Evolutionary conservation across 2,113 vertebrate genomes (phyloP), one percentile per base, ranked within the genome.

Genomic region (Varanus salvator): DNA sequence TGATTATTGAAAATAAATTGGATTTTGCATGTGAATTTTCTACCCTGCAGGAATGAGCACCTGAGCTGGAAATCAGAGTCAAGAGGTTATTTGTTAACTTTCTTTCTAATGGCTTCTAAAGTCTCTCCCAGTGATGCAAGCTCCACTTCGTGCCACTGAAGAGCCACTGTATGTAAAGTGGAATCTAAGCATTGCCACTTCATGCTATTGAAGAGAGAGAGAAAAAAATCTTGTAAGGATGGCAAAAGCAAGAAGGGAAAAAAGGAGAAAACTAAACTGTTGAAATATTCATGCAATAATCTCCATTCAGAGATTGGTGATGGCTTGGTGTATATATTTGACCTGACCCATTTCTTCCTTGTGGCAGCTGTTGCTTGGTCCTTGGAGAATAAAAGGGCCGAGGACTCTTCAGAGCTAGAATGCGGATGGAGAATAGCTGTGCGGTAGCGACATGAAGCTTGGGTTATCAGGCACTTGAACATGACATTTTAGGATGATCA

Each of bases 1-100:
- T n/a, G 72, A 87, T 87, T 87, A 84, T 87, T 80, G 80, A 77
- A 91, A 83, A 87, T 54, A 90, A 78, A 91, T 91, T 91, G 80
- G 71, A 75, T 87, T 91, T 89, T 84, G 72, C 64, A 64, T 60
- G 27, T 84, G 31, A 93, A 91, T 19, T 84, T 81, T 86, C 87
- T 74, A 92, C 89, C 84, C 17, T 88, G 52, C 48, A 57, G 86
- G 77, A 44, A 84, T 71, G 82, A 90, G 81, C 91, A 89, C 57
- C 27, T 89, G 44, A 90, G 48, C 77, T 92, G 86, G 57, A 74
- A 80, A 81, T 15, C 74, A 92, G 85, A 50, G 44, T 54, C 44
- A 82, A 90, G 60, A 87, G 1, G 4, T 80, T 92, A 85, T 2
- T 80, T 92, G 86, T 64, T 89, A 94, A 64, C 38, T 69, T 83